Base-by-base conservation (phyloP, 2,113 vertebrate genomes). In the Mystacornis crossleyi region DNA sequence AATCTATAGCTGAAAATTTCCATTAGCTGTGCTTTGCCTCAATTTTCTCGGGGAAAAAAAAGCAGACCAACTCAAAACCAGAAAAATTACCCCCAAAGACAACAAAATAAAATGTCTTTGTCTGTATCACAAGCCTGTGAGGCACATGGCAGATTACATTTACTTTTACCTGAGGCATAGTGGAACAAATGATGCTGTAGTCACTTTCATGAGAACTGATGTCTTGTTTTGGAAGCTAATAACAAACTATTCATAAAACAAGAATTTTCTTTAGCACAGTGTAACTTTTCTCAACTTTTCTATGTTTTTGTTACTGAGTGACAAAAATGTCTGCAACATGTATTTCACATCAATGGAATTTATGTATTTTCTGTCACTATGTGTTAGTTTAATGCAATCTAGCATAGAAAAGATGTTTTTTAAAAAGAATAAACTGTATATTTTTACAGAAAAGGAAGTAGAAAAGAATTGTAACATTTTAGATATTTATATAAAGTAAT, bases 151-250 rank as follows among this genome's bases (percentile, higher is more conserved):
- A 94, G 83, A 73, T 90, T 94, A 64, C 58, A 81, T 73, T 54
- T 91, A 70, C 55, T 93, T 96, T 95, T 72, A 87, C 54, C 34
- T 79, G 61, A 90, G 53, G 24, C 34, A 78, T 10, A 72, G 43
- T 65, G 69, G 90, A 96, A 96, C 14, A 86, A 90, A 88, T 40
- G 28, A 83, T 66, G 21, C 24, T 73, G 20, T 13, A 77, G 50
- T 29, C 40, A 65, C 61, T 66, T 82, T 66, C 84, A 80, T 64
- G 40, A 92, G 69, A 65, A 92, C 26, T 47, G 71, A 70, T 94
- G n/a, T 51, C 55, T 86, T 89, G 42, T 65, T 94, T 88, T 86
- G 84, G 74, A 94, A 86, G 58, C 18, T 86, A 73, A 95, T 75
- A 81, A 55, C 38, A 86, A 83, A 29, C 38, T 81, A 67, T 77